Base-by-base conservation (phyloP, 2,888 invertebrate species). In the Petrolisthes cinctipes region DNA sequence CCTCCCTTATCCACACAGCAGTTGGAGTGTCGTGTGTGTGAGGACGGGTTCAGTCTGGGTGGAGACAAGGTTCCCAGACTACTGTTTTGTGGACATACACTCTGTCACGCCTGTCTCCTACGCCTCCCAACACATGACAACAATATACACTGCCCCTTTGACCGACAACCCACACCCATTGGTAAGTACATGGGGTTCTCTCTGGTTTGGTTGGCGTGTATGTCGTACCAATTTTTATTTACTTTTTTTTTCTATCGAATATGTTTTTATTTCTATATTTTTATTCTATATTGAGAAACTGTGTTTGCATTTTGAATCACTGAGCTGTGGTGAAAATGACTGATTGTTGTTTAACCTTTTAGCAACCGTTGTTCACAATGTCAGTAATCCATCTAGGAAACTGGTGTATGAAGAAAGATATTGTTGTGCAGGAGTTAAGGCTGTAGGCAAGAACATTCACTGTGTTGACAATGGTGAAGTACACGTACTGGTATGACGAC, bases 51-150 rank as follows among this genome's bases (percentile, higher is more conserved):
- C 91, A 92, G 93, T 17, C 92, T 94, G n/a, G 94, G 94, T 89
- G 94, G 94, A 9, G 93, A 93, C 71, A 94, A 94, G 91, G 94
- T 94, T 1, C 94, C 94, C 4, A 92, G 94, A n/a, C 91, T 94
- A 14, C 91, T 94, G 66, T 93, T 93, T 86, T 94, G 94, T 91
- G 94, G 94, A 17, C 94, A 95, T 91, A 94, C 94, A 0, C 93
- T 94, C 7, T 95, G 94, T 91, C 94, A 94, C 90, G 93, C 94
- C 0, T 95, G 94, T 92, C 92, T 94, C 37, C 92, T 94, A 71
- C 92, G 93, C 23, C 92, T 94, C 4, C 93, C 93, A 51, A 88
- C 83, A 51, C 86, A 85, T 75, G 86, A 89, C 53, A 83, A 83
- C 73, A 91, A 93, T 4, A 92, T 94, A 23, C 92, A 93, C 1